phyloP scores from a whole-genome alignment of 2,888 invertebrate genomes.

The Lucinisca nassula region DNA sequence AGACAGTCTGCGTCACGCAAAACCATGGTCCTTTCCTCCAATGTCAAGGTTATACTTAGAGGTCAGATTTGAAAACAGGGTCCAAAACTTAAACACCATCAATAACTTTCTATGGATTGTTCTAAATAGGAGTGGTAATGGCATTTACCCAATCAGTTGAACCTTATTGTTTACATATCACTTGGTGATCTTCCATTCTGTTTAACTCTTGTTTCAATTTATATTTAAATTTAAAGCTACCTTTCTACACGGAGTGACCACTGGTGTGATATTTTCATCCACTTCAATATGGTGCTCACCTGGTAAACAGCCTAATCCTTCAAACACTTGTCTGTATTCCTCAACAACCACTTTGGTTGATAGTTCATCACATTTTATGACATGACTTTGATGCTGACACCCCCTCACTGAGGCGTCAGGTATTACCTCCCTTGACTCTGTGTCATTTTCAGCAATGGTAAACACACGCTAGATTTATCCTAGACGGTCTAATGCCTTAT shows the following conservation, averaged over 20 bases:
- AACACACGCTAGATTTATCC: slow-evolving; percentile 5
- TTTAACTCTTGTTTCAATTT: slow-evolving; percentile 52
- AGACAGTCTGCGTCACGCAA: too few relatives aligned
- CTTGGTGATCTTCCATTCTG: slow-evolving; percentile 45
- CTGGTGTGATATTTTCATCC: slow-evolving; percentile 54
- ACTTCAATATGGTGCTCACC: slow-evolving; percentile 35
- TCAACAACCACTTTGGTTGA: neutral
- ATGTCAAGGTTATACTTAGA: too few relatives aligned
- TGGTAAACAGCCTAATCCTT: slow-evolving; percentile 51
- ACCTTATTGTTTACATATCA: slow-evolving; percentile 66
- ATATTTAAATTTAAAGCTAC: slow-evolving; percentile 45
- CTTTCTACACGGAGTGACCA: slow-evolving; percentile 51
- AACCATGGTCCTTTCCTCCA: too few relatives aligned
- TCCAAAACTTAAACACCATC: too few relatives aligned
- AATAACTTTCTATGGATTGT: too few relatives aligned
- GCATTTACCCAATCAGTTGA: too few relatives aligned
- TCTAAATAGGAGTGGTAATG: too few relatives aligned
- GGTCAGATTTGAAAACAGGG: too few relatives aligned
- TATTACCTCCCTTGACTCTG: neutral
- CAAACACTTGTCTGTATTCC: slow-evolving; percentile 30
- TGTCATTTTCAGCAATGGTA: neutral
- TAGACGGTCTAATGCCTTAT: slow-evolving; percentile 10
- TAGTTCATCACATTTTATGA: neutral
- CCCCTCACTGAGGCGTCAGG: too few relatives aligned
- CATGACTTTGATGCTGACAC: neutral